Percentiles rank a stretch among this genome's conserved stretches.
phyloP scores from a whole-genome alignment of 2,888 invertebrate species.

The Quadroppia sp. region DNA sequence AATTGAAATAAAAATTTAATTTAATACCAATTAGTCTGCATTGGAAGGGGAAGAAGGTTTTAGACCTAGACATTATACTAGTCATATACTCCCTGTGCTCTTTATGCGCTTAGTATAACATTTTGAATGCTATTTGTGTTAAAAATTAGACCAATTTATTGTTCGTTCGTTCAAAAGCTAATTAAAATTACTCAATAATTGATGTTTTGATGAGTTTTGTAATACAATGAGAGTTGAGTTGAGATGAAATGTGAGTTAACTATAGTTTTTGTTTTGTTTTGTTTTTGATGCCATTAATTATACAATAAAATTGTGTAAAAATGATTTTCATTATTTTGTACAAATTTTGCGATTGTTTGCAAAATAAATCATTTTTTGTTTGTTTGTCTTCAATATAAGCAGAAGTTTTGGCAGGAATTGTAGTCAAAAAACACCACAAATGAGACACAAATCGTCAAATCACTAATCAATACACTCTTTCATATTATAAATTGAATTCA shows the following conservation, averaged over 20 bases:
- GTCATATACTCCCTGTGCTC: not conserved
- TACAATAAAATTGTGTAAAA: too few relatives aligned
- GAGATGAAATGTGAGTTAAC: too few relatives aligned
- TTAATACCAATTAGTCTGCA: not conserved
- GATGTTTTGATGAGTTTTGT: too few relatives aligned
- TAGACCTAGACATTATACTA: not conserved
- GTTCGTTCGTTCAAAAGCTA: not conserved
- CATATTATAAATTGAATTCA: not conserved
- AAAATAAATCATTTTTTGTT: not conserved
- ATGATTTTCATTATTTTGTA: too few relatives aligned
- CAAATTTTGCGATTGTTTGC: not conserved
- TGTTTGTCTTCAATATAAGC: not conserved
- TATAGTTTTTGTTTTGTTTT: too few relatives aligned
- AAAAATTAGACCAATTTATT: not conserved
- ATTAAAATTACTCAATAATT: too few relatives aligned
- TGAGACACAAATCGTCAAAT: slow-evolving; percentile 1
- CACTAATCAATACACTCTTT: not conserved
- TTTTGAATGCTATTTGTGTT: not conserved
- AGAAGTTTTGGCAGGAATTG: slow-evolving; percentile 10
- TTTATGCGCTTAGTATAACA: not conserved
- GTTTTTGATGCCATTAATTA: too few relatives aligned
- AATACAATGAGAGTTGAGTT: too few relatives aligned
- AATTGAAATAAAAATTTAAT: not conserved
- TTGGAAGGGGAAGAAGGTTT: not conserved
- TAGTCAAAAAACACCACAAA: not conserved